Evolutionary conservation across 2,888 invertebrate genomes (phyloP), one percentile per base, ranked within the genome.

Genomic region (Psococerastis gibbosa): DNA sequence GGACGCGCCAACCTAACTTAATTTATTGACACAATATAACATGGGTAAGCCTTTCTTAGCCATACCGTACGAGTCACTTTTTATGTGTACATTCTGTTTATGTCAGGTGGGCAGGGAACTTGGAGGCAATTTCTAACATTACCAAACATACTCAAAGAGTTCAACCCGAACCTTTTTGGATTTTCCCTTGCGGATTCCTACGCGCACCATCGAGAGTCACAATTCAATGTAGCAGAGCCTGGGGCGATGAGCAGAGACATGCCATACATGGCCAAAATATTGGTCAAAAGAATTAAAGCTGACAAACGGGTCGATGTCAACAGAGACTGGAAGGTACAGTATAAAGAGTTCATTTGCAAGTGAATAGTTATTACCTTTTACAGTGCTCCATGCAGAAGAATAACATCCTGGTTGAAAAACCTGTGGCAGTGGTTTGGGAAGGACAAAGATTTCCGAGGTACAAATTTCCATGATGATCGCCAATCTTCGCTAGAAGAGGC

Each of bases 121-220:
- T 71, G 70, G 70, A 58, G 62, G 20, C 56, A 63, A 43, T 66
- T 58, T 50, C 49, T 69, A 11, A 71, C 70, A 1, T 15, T 71
- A 32, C 70, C 71, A 11, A 71, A 73, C 55, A 68, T 73, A 38
- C 52, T 73, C 15, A 70, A 70, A 52, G 70, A 67, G 54, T 76
- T 69, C 54, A 76, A 75, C 57, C 70, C 71, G 0, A 64, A 70
- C 35, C 54, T 77, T 15, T 60, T 71, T 44, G 77, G 76, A 1
- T 75, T 69, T 49, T 65, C 75, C 1, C 44, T 62, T 1, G 58
- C 59, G 15, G 67, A 70, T 52, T 65, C 68, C 0, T 55, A 64
- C 9, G 60, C 66, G 1, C 59, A 57, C 22, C 61, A 68, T 23
- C 52, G 58, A 35, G 31, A 17, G 3, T 41, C 47, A 2, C 49